Conservation (phyloP, 2,888 invertebrate genomes). For the Linyphia triangularis region DNA sequence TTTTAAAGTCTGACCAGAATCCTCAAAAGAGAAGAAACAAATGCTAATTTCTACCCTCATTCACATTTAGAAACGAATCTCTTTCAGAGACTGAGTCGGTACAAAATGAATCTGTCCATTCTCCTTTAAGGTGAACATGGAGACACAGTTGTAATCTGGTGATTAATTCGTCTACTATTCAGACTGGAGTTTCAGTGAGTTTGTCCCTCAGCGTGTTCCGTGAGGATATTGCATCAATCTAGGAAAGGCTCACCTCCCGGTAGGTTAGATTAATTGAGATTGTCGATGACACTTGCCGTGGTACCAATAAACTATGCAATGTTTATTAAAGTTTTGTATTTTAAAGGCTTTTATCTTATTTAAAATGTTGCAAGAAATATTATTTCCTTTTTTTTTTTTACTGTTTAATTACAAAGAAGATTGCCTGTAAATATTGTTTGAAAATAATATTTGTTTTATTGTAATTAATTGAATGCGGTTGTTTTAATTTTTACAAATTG, state of each 20-base stretch:
- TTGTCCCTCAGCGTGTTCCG: background rate
- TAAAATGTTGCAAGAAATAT: no score
- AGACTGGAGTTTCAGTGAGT: background rate
- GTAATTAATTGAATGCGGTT: no score
- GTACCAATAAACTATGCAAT: background rate
- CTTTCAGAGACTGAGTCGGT: background rate
- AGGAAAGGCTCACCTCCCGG: background rate
- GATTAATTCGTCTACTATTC: background rate
- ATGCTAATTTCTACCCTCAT: no score
- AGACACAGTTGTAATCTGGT: background rate
- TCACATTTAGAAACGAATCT: no score
- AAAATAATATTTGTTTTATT: no score
- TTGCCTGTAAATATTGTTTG: no score
- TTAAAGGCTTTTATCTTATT: background rate
- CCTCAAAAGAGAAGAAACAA: no score
- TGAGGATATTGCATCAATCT: background rate
- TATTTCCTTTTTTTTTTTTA: no score
- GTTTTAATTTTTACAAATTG: no score
- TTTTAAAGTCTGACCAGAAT: no score
- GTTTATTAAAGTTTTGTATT: background rate
- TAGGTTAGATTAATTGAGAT: background rate
- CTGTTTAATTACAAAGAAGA: no score
- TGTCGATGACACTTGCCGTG: background rate
- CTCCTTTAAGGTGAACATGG: background rate
- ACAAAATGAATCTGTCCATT: no score